phyloP scores from a whole-genome alignment of 2,888 invertebrate species.

The Nymphalis polychloros region DNA sequence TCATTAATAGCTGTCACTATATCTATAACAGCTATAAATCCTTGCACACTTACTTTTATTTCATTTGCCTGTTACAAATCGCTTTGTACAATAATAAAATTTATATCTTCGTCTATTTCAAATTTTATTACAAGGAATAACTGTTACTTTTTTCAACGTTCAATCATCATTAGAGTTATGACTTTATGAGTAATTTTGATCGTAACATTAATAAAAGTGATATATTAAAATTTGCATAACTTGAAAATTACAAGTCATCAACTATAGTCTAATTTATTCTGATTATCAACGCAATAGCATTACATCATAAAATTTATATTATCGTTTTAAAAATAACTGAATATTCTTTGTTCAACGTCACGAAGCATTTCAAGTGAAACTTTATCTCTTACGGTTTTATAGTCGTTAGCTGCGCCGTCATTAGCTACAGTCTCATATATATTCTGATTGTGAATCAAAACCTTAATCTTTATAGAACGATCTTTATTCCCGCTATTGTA shows the following conservation, averaged over 20 bases:
- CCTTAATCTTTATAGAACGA: conserved; percentile 32
- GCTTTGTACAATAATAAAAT: no score
- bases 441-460: conserved; percentile 27
- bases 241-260: neutral
- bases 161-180: conserved; percentile 1
- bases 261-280: neutral
- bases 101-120: no score
- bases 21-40: no score
- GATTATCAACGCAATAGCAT: neutral
- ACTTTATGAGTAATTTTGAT: neutral
- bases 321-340: neutral
- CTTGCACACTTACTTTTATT: no score
- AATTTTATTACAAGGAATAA: no score
- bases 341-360: conserved; percentile 1
- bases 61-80: no score
- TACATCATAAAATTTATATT: conserved; percentile 1
- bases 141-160: neutral
- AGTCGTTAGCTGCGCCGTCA: conserved; percentile 26
- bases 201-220: neutral
- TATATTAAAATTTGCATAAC: conserved; percentile 4
- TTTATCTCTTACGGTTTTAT: conserved; percentile 6
- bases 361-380: conserved; percentile 2
- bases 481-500: conserved; percentile 36
- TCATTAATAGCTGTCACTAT: no score
- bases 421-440: conserved; percentile 29